A percentile compares a stretch with the other conserved stretches of the same genome.
These are phyloP conservation scores for Silurus lanzhouensis DNA, from an alignment of 2,797 vertebrate species.

Conservation along the genomic window DNA sequence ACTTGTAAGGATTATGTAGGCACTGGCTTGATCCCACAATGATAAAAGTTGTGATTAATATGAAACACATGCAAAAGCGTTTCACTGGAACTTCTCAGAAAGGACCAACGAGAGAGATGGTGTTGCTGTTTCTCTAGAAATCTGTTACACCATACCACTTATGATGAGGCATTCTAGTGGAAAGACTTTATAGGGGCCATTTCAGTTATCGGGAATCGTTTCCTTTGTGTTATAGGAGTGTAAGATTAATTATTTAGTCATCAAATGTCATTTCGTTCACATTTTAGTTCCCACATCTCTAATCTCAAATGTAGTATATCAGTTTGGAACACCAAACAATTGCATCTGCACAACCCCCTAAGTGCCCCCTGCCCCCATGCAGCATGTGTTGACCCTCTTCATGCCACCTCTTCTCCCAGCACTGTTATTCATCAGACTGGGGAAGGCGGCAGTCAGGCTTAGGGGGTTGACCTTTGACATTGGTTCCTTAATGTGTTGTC, in stretches of 20 bases:
- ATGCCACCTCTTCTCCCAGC: slow-evolving; percentile 4
- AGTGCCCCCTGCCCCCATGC: background rate
- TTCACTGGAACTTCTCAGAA: background rate
- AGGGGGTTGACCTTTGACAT: slow-evolving; percentile 39
- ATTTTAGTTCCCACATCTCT: background rate
- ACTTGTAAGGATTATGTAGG: background rate
- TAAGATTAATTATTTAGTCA: background rate
- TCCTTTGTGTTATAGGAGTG: background rate
- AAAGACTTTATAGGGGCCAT: no score
- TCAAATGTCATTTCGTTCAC: background rate
- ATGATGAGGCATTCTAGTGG: no score
- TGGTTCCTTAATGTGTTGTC: slow-evolving; percentile 29
- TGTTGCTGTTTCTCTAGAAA: background rate
- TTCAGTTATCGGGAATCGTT: background rate
- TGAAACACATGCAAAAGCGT: background rate
- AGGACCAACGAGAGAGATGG: background rate
- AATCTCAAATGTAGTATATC: background rate
- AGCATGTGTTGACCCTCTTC: slow-evolving; percentile 10
- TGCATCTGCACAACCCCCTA: background rate
- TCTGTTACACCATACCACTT: background rate
- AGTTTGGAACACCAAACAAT: background rate
- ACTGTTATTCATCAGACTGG: slow-evolving; percentile 23
- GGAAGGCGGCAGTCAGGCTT: slow-evolving; percentile 13
- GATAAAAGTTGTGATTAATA: background rate
- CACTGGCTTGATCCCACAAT: background rate